A percentile compares a stretch with the other conserved stretches of the same genome.
Conservation (phyloP, 2,888 invertebrate genomes). For the Conchocele bisecta region DNA sequence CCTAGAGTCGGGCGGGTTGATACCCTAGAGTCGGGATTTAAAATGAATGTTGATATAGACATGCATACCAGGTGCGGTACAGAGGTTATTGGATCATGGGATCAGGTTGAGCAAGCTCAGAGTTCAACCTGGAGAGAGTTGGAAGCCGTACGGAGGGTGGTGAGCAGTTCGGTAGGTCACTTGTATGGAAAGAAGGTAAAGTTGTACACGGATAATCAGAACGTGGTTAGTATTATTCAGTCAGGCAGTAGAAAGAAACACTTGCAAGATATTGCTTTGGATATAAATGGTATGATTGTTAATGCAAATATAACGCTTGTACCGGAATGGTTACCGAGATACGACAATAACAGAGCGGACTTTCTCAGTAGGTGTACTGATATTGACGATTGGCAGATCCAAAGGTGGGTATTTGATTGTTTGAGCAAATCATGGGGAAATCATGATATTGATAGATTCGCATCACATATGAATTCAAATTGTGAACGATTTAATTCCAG, state of each 20-base stretch:
- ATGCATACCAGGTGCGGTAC: too few relatives aligned
- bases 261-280: slow-evolving; percentile 39
- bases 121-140: slow-evolving; percentile 57
- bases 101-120: slow-evolving; percentile 18
- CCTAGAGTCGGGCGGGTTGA: slow-evolving; percentile 20
- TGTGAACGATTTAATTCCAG: slow-evolving; percentile 48
- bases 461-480: slow-evolving; percentile 46
- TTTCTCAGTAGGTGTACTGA: slow-evolving; percentile 39
- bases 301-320: slow-evolving; percentile 22
- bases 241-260: slow-evolving; percentile 13
- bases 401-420: slow-evolving; percentile 29
- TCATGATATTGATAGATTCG: slow-evolving; percentile 48
- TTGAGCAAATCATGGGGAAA: slow-evolving; percentile 41
- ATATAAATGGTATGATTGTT: slow-evolving; percentile 29
- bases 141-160: slow-evolving; percentile 32
- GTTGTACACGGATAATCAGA: slow-evolving; percentile 10
- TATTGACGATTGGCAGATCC: slow-evolving; percentile 53
- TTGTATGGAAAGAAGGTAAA: slow-evolving; percentile 14
- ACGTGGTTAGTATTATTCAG: slow-evolving; percentile 3
- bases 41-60: too few relatives aligned
- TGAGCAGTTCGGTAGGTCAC: slow-evolving; percentile 11
- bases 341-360: slow-evolving; percentile 43
- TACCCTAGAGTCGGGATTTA: neutral
- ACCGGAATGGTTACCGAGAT: slow-evolving; percentile 46
- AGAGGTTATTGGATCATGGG: slow-evolving; percentile 31